phyloP scores from a whole-genome alignment of 2,888 invertebrate species.

The Gastracanthus pulcherrimus region DNA sequence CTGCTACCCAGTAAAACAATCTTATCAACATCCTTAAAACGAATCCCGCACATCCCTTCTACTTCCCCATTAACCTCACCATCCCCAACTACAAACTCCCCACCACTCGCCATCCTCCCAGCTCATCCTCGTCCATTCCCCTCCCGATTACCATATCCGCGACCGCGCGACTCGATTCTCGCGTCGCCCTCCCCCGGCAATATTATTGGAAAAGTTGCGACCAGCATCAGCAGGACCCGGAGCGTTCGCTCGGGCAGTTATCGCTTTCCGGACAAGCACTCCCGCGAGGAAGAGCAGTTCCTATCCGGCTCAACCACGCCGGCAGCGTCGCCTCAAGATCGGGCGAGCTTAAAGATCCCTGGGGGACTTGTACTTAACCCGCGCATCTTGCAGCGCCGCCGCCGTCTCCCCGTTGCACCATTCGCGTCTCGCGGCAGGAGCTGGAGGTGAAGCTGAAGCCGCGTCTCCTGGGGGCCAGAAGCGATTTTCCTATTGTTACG shows the following conservation, averaged over 20 bases:
- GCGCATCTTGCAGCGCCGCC: slow-evolving; percentile 34
- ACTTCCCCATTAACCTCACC: too few species aligned
- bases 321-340: slow-evolving; percentile 13
- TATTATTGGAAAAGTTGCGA: slow-evolving; percentile 65
- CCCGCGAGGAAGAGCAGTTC: slow-evolving; percentile 54
- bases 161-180: too few species aligned
- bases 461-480: not conserved
- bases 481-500: slow-evolving; percentile 52
- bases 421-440: not conserved
- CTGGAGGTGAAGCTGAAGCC: not conserved
- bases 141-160: slow-evolving; percentile 32
- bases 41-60: too few species aligned
- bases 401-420: slow-evolving; percentile 40
- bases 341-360: slow-evolving; percentile 62
- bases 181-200: slow-evolving; percentile 47
- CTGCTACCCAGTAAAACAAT: too few species aligned
- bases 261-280: slow-evolving; percentile 62
- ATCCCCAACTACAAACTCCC: too few species aligned
- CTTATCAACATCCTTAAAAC: too few species aligned
- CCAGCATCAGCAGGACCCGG: not conserved
- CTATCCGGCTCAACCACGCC: not conserved
- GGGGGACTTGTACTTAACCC: slow-evolving; percentile 62
- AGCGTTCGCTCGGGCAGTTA: too few species aligned
- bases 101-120: not conserved
- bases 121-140: slow-evolving; percentile 16